Evolutionary conservation across 2,888 invertebrate species (phyloP).

Genomic region (Apodemia zela): DNA sequence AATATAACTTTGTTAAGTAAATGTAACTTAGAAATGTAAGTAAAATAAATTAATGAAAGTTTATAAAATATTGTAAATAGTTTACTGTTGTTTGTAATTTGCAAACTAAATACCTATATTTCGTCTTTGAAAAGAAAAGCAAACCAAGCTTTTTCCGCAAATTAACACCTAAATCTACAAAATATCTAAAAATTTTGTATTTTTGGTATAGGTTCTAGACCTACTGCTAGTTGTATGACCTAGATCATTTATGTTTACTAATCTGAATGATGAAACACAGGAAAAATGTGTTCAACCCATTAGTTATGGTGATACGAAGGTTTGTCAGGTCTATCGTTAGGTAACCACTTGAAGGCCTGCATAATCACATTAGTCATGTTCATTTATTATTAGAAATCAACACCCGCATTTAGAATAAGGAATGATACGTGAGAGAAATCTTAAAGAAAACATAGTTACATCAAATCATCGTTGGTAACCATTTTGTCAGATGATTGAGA

Average conservation of each 20-base stretch:
- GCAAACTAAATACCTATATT: too few relatives aligned
- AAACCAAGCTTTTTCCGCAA: too few relatives aligned
- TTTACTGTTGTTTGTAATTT: too few relatives aligned
- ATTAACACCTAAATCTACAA: too few relatives aligned
- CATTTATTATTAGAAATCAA: slow-evolving; percentile 15
- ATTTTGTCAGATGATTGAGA: neutral
- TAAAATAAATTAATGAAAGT: too few relatives aligned
- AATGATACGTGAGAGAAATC: slow-evolving; percentile 11
- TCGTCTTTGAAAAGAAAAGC: too few relatives aligned
- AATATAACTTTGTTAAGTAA: too few relatives aligned
- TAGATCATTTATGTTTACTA: neutral
- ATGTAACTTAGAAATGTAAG: too few relatives aligned
- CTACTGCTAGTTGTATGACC: neutral
- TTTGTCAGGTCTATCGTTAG: slow-evolving; percentile 7
- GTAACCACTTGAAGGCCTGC: slow-evolving; percentile 2
- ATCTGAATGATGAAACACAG: neutral
- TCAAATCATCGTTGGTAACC: neutral
- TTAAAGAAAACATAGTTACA: slow-evolving; percentile 10
- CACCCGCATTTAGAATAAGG: slow-evolving; percentile 6
- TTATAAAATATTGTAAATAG: too few relatives aligned
- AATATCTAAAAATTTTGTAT: too few relatives aligned
- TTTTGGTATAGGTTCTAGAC: neutral
- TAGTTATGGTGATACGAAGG: slow-evolving; percentile 2
- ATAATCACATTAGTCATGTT: slow-evolving; percentile 5
- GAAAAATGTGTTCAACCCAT: neutral